Conservation (phyloP, 2,113 vertebrate species). For the Oryzias woworae region DNA sequence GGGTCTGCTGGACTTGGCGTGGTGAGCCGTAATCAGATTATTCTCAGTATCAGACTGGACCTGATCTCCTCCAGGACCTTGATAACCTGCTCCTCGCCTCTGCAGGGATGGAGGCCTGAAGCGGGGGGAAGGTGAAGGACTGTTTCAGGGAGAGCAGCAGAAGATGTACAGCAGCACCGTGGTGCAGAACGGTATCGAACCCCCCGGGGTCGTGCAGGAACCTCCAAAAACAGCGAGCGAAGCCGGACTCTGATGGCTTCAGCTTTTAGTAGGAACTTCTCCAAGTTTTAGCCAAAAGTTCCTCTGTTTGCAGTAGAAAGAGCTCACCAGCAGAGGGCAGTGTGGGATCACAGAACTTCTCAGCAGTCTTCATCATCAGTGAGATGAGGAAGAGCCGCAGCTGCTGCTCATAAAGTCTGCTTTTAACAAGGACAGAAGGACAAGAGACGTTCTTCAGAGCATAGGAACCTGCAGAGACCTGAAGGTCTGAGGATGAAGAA, state of each 20-base stretch:
- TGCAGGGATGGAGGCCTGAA: slow-evolving; percentile 95
- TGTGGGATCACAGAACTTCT: slow-evolving; percentile 3
- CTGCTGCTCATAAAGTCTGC: too few species aligned
- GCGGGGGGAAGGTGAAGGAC: slow-evolving; percentile 89
- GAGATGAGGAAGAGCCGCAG: too few species aligned
- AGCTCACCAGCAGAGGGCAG: slow-evolving; percentile 59
- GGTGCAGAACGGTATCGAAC: slow-evolving; percentile 66
- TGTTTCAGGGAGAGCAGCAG: slow-evolving; percentile 90
- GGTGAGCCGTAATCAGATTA: slow-evolving; percentile 76
- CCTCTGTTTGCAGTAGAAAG: neutral
- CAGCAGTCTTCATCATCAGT: too few species aligned
- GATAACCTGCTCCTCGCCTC: neutral
- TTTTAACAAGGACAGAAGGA: too few species aligned
- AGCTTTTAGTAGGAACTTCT: too few species aligned
- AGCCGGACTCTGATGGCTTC: neutral
- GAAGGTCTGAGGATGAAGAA: too few species aligned
- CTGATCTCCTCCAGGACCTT: neutral
- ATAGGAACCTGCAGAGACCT: too few species aligned
- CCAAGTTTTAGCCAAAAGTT: too few species aligned
- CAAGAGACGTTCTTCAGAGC: too few species aligned
- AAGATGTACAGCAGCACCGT: slow-evolving; percentile 94
- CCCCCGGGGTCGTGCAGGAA: neutral
- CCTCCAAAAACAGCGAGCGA: neutral
- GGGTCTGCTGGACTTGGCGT: slow-evolving; percentile 89
- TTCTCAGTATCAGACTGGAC: neutral